Conservation (phyloP, 1,140 invertebrate species). For the Solen grandis region DNA sequence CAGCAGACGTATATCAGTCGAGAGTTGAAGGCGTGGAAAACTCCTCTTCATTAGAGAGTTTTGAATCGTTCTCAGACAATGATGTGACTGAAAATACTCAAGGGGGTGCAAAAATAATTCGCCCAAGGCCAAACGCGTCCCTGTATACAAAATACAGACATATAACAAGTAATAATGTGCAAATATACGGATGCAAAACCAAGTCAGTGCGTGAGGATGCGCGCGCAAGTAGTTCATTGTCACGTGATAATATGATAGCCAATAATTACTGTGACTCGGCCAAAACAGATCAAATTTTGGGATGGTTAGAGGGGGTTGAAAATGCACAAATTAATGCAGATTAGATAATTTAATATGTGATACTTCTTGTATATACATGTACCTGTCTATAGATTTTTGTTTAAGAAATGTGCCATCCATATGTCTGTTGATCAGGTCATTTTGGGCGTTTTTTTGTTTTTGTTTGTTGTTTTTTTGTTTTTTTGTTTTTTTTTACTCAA, state of each 20-base stretch:
- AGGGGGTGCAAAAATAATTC: conserved; percentile 37
- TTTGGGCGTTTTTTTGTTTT: too few relatives aligned
- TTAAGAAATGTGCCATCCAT: too few relatives aligned
- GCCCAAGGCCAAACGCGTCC: conserved; percentile 33
- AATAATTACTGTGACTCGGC: conserved; percentile 31
- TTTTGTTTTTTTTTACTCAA: too few relatives aligned
- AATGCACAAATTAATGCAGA: conserved; percentile 22
- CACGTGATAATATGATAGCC: neutral
- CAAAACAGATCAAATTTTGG: conserved; percentile 46
- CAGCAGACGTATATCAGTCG: too few relatives aligned
- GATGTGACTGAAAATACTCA: conserved; percentile 16
- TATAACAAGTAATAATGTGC: conserved; percentile 37
- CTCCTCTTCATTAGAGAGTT: conserved; percentile 41
- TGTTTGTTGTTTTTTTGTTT: too few relatives aligned
- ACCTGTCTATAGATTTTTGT: too few relatives aligned
- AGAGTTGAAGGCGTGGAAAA: too few relatives aligned
- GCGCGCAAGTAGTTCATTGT: neutral
- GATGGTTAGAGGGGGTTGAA: conserved; percentile 36
- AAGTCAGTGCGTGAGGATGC: too few relatives aligned
- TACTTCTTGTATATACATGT: too few relatives aligned
- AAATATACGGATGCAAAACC: conserved; percentile 29
- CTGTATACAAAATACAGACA: conserved; percentile 51
- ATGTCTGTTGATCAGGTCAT: too few relatives aligned
- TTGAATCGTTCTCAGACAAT: conserved; percentile 7
- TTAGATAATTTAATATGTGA: too few relatives aligned